Percentiles rank a stretch among this genome's conserved stretches.
Conservation (phyloP, 2,113 vertebrate genomes). For the Podarcis muralis region DNA sequence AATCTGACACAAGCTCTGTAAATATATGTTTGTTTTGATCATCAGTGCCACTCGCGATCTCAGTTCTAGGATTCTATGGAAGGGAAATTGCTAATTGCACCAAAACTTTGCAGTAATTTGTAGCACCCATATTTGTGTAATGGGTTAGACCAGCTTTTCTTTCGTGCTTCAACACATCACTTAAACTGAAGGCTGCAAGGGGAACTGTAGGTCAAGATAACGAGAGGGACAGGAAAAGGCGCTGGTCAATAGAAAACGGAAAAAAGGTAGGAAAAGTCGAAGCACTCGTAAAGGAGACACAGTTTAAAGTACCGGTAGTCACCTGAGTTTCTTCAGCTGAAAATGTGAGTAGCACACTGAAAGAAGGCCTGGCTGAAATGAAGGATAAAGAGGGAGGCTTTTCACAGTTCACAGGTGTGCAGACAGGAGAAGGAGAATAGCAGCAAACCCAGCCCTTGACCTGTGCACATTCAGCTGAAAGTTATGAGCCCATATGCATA, state of each 20-base stretch:
- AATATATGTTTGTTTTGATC: slow-evolving; percentile 16
- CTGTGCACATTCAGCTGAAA: too few species aligned
- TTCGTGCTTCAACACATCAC: background rate
- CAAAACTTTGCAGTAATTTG: slow-evolving; percentile 5
- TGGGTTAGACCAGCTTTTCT: background rate
- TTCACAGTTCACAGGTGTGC: background rate
- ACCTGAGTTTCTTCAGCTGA: background rate
- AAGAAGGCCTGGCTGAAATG: background rate
- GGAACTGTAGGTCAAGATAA: background rate
- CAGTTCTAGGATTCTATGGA: background rate
- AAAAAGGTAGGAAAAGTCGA: background rate
- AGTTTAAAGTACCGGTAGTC: background rate
- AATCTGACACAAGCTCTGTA: slow-evolving; percentile 5
- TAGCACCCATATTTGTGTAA: background rate
- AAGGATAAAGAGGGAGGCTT: background rate
- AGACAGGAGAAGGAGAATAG: background rate
- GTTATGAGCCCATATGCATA: too few species aligned
- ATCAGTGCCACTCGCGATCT: background rate
- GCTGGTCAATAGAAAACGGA: background rate
- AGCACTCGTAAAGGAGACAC: background rate
- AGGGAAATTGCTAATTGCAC: background rate
- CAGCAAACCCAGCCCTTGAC: background rate
- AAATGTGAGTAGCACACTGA: background rate
- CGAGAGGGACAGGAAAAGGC: background rate
- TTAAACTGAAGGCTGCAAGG: background rate